phyloP scores from a whole-genome alignment of 2,797 vertebrate genomes.

The Benthosema pterotum region DNA sequence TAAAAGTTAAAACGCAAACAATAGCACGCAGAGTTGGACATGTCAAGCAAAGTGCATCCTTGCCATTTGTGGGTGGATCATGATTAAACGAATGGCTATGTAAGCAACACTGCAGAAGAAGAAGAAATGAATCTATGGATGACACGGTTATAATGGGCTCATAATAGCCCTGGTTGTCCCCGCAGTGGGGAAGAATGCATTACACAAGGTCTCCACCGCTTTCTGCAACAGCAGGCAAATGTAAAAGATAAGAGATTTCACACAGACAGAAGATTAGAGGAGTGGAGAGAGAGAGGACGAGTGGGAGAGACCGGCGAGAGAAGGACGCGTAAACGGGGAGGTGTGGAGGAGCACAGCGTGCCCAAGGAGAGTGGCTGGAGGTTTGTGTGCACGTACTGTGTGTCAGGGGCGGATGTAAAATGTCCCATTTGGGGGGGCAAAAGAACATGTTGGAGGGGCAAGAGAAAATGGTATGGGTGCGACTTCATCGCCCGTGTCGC shows the following conservation, averaged over 20 bases:
- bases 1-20: too few species aligned
- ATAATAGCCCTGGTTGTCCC: slow-evolving; percentile 9
- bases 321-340: background rate
- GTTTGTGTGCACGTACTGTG: slow-evolving; percentile 5
- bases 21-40: too few species aligned
- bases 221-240: slow-evolving; percentile 66
- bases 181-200: slow-evolving; percentile 1
- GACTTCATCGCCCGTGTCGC: too few species aligned
- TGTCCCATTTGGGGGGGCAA: too few species aligned
- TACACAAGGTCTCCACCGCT: background rate
- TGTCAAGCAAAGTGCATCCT: too few species aligned
- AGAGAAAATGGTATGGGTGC: too few species aligned
- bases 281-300: background rate
- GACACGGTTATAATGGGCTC: background rate
- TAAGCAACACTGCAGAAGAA: background rate
- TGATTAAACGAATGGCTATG: background rate
- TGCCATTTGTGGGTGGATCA: too few species aligned
- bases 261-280: slow-evolving; percentile 27
- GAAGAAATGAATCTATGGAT: background rate
- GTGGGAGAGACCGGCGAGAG: background rate
- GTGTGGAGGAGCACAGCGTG: background rate
- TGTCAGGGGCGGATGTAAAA: too few species aligned
- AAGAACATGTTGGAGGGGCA: too few species aligned
- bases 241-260: slow-evolving; percentile 46
- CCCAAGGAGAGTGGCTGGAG: background rate